Evolutionary conservation across 2,888 invertebrate genomes (phyloP).

Genomic region (Meiosimyza platycephala): DNA sequence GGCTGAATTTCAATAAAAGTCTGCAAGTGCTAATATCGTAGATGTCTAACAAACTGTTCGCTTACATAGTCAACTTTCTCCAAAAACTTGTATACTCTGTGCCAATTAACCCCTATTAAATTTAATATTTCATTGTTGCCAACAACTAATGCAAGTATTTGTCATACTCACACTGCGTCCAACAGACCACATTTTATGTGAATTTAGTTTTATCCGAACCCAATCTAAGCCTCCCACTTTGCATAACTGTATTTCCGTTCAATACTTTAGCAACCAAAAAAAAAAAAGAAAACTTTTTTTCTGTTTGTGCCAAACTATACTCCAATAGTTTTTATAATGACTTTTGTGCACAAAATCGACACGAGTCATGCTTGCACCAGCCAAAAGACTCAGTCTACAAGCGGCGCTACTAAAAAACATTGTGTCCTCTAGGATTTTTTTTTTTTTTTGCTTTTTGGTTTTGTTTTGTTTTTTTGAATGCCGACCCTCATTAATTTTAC

Average conservation of each 20-base stretch:
- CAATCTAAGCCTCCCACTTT: conserved; percentile 17
- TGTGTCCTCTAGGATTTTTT: conserved; percentile 19
- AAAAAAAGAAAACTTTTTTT: conserved; percentile 11
- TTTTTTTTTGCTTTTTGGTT: conserved; percentile 38
- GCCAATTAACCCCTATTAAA: conserved; percentile 35
- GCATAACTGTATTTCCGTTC: conserved; percentile 47
- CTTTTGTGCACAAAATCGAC: conserved; percentile 27
- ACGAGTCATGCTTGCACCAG: conserved; percentile 11
- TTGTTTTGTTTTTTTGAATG: conserved; percentile 41
- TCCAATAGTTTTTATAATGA: conserved; percentile 32
- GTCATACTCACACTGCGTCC: background rate
- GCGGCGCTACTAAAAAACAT: background rate
- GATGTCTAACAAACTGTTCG: background rate
- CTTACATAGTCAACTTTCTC: background rate
- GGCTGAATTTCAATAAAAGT: background rate
- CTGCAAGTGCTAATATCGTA: background rate
- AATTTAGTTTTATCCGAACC: conserved; percentile 40
- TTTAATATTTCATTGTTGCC: conserved; percentile 27
- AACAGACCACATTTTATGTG: conserved; percentile 42
- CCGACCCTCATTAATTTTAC: conserved; percentile 68
- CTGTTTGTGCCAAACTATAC: conserved; percentile 15
- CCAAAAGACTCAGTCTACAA: background rate
- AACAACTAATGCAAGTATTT: background rate
- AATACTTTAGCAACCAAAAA: conserved; percentile 32
- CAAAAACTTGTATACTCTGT: background rate